Base-by-base conservation (phyloP, 1,140 invertebrate genomes). In the Planococcus citri region DNA sequence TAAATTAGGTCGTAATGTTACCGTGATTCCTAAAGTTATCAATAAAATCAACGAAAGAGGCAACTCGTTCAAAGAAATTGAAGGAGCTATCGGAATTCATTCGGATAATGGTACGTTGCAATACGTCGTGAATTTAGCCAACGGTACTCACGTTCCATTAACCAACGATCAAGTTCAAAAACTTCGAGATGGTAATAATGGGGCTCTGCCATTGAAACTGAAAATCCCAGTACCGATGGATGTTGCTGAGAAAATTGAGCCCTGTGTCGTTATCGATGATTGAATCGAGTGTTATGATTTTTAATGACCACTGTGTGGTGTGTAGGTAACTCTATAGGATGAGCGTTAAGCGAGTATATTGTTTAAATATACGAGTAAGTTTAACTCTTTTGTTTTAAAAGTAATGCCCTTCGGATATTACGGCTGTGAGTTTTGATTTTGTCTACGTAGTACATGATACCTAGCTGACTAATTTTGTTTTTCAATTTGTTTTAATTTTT, bases 231-330 rank as follows among this genome's bases (percentile, higher is more conserved):
- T 64, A 4, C 60, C 60, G 4, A 14, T 17, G 4, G 60, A 64
- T 17, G 60, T 64, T 12, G 60, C 60, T 9, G 60, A 64, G 22
- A 64, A 64, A 64, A 64, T 64, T 17, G 60, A 64, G 22, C 60
- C 60, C 2, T 64, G 60, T 27, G 60, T 64, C 20, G 60, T 64
- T 4, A 24, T 64, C 60, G 60, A 64, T 17, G 60, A 64, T 10
- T 64, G 22, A 64, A 51, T 51, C 17, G 41, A 3, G 2, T n/a
- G n/a, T 9, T 51, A 4, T 51, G 33, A 8, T 37, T 37, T 14
- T 37, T 37, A n/a, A n/a, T n/a, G n/a, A n/a, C n/a, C n/a, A n/a
- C n/a, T n/a, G n/a, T n/a, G n/a, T n/a, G n/a, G n/a, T n/a, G n/a
- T n/a, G n/a, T n/a, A n/a, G n/a, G n/a, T n/a, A n/a, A n/a, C n/a